Conservation (phyloP, 2,113 vertebrate genomes). For the Pygoscelis antarcticus region DNA sequence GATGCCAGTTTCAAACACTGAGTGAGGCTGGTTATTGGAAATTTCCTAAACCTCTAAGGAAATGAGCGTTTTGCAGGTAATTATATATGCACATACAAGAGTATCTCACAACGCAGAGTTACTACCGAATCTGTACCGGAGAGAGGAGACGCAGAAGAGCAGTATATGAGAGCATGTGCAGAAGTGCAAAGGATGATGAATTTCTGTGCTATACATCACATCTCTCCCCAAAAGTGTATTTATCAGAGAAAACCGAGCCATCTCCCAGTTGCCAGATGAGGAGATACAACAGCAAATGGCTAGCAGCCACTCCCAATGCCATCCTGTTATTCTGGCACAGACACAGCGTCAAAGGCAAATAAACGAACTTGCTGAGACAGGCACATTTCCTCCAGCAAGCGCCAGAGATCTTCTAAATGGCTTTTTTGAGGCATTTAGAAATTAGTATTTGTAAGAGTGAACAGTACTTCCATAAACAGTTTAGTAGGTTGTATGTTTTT, state of each 20-base stretch:
- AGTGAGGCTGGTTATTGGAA: background rate
- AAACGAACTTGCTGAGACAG: background rate
- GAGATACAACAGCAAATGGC: background rate
- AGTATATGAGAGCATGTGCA: background rate
- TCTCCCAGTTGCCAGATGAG: background rate
- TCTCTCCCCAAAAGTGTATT: background rate
- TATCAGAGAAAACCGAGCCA: background rate
- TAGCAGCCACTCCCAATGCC: background rate
- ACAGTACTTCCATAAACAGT: background rate
- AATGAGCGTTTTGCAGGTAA: background rate
- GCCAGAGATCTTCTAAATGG: background rate
- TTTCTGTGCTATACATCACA: background rate
- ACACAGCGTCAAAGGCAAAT: background rate
- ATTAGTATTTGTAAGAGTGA: background rate
- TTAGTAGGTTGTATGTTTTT: background rate
- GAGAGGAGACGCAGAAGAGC: background rate
- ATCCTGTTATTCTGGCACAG: background rate
- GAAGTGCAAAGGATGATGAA: background rate
- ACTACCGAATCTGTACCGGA: background rate
- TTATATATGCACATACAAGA: background rate
- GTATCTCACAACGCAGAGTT: background rate
- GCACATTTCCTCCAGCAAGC: background rate
- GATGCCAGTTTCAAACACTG: background rate
- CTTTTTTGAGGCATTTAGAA: background rate
- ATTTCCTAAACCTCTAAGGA: background rate